Percentiles rank a stretch among this genome's conserved stretches.
Conservation (phyloP, 2,888 invertebrate genomes). For the Saturnia japonica region DNA sequence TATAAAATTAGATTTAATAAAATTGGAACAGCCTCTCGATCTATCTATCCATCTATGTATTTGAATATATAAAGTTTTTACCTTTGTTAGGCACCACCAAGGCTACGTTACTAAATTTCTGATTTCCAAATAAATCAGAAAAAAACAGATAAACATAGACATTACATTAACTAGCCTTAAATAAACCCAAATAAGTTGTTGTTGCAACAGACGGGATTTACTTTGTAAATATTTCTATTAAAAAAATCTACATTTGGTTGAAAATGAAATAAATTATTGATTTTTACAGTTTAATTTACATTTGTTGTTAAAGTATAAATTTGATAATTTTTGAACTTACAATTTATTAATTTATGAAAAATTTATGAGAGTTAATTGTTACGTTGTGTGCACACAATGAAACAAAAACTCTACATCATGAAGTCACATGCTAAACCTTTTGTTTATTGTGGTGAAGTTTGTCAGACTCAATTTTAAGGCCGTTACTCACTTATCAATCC, state of each 20-base stretch:
- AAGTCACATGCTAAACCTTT: no score
- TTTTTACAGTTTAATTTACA: background rate
- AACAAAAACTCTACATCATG: no score
- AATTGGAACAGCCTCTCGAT: background rate
- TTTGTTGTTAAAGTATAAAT: background rate
- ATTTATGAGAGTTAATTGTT: no score
- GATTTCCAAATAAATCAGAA: constrained; percentile 41
- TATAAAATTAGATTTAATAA: background rate
- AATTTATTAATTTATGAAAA: no score
- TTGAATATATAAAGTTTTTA: constrained; percentile 30
- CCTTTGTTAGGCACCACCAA: constrained; percentile 32
- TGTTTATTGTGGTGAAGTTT: no score
- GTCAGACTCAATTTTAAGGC: no score
- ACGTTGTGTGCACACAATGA: no score
- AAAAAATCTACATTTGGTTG: background rate
- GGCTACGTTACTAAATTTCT: constrained; percentile 41
- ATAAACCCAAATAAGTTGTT: background rate
- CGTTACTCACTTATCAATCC: no score
- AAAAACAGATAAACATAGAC: constrained; percentile 31
- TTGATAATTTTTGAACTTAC: background rate
- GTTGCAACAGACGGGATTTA: background rate
- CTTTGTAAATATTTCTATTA: background rate
- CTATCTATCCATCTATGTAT: constrained; percentile 16
- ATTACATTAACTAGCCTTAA: constrained; percentile 24
- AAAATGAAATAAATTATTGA: background rate